Conservation (phyloP, 2,797 vertebrate species). For the Podargus strigoides region DNA sequence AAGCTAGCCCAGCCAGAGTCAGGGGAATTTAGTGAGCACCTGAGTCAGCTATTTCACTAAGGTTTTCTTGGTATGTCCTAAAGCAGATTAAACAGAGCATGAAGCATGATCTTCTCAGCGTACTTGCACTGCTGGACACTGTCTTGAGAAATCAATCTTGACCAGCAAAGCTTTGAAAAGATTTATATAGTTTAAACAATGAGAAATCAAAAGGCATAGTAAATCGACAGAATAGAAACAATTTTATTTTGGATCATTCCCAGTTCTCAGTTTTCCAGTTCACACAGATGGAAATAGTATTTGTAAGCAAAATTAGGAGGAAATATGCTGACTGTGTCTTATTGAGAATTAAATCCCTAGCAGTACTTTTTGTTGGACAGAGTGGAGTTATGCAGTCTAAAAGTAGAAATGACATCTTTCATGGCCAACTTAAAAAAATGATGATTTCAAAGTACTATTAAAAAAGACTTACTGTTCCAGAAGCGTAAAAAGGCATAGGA, state of each 20-base stretch:
- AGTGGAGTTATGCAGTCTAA: neutral
- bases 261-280: neutral
- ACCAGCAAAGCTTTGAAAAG: neutral
- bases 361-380: neutral
- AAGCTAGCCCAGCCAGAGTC: neutral
- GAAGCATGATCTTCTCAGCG: neutral
- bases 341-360: neutral
- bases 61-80: neutral
- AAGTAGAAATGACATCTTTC: neutral
- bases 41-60: neutral
- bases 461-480: neutral
- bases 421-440: neutral
- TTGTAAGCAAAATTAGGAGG: conserved; percentile 26
- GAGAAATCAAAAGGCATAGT: conserved; percentile 2
- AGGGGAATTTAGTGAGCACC: neutral
- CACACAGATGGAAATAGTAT: neutral
- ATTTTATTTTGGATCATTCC: neutral
- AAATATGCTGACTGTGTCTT: conserved; percentile 23
- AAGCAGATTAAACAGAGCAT: neutral
- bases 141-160: neutral
- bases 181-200: neutral
- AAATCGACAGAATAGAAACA: conserved; percentile 4
- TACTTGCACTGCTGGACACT: neutral
- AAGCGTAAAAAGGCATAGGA: neutral
- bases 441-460: neutral